Evolutionary conservation across 2,797 vertebrate genomes (phyloP).

Genomic region (Centroberyx gerrardi): DNA sequence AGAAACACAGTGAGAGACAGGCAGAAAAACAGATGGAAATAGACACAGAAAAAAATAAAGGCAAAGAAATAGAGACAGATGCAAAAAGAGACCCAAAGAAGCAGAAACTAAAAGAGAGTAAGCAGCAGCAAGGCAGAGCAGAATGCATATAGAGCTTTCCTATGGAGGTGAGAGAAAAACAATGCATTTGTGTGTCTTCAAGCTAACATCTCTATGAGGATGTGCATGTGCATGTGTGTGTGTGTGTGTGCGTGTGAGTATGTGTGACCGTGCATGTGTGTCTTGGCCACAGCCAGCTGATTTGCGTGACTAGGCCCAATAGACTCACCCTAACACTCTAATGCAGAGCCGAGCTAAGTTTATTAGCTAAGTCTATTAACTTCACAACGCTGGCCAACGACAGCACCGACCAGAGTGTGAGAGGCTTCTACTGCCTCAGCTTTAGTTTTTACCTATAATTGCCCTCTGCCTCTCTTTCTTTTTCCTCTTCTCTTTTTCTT

Average conservation of each 20-base stretch:
- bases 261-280: background rate
- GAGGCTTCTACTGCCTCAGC: background rate
- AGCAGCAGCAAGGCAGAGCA: too few species aligned
- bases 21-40: too few species aligned
- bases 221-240: background rate
- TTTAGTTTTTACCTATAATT: background rate
- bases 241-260: background rate
- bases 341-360: constrained; percentile 42
- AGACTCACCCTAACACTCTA: constrained; percentile 15
- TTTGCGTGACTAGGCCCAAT: constrained; percentile 52
- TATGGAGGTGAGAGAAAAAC: too few species aligned
- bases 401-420: constrained; percentile 9
- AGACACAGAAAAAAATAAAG: too few species aligned
- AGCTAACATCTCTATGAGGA: constrained; percentile 9
- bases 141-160: too few species aligned
- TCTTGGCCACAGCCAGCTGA: background rate
- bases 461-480: background rate
- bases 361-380: constrained; percentile 70
- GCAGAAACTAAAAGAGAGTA: too few species aligned
- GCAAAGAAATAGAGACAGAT: too few species aligned
- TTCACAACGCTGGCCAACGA: constrained; percentile 31
- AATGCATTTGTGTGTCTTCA: background rate
- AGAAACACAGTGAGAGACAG: too few species aligned
- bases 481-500: background rate
- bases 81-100: too few species aligned